Evolutionary conservation across 2,113 vertebrate genomes (phyloP).

Genomic region (Capreolus pygargus): DNA sequence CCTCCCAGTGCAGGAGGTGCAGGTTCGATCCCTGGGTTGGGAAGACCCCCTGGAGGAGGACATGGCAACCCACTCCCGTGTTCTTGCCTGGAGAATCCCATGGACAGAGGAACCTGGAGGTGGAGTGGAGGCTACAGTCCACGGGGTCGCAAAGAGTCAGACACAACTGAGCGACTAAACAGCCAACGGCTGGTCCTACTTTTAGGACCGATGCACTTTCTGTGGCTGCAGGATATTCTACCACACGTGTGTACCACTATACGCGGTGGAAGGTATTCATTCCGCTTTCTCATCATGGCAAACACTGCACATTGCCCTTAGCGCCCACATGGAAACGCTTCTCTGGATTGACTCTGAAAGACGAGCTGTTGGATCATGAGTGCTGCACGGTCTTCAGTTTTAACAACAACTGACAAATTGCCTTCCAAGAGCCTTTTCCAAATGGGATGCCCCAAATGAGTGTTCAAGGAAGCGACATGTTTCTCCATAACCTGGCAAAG

Average conservation of each 20-base stretch:
- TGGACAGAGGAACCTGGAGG: not conserved
- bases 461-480: accelerated
- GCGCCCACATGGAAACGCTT: not conserved
- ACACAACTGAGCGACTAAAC: not conserved
- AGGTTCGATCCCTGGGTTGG: not conserved
- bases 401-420: not conserved
- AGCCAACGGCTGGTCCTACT: not conserved
- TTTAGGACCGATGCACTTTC: not conserved
- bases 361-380: not conserved
- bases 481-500: not conserved
- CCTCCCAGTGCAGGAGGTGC: not conserved
- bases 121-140: not conserved
- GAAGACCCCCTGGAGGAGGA: not conserved
- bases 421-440: not conserved
- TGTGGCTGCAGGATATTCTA: not conserved
- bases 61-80: not conserved
- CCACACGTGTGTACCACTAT: accelerated
- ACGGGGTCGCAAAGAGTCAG: not conserved
- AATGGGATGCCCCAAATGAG: not conserved
- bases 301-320: not conserved
- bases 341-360: not conserved
- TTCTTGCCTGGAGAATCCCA: not conserved
- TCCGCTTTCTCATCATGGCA: not conserved
- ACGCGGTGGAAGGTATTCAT: not conserved
- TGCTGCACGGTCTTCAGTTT: not conserved